Base-by-base conservation (phyloP, 2,113 vertebrate genomes). In the Trochalopteron elliotii region DNA sequence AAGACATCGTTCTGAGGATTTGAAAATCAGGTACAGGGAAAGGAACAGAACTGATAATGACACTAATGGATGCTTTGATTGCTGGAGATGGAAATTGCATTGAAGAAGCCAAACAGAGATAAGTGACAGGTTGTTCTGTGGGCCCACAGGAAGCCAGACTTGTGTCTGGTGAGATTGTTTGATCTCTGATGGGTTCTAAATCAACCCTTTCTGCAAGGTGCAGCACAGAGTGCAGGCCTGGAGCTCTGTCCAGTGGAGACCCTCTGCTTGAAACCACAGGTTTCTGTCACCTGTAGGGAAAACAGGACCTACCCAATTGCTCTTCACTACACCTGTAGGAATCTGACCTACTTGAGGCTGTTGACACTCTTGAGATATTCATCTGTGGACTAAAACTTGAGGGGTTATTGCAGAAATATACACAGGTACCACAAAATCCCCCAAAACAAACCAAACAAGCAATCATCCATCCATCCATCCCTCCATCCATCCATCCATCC, bases 51-150 rank as follows among this genome's bases (percentile, higher is more conserved):
- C 56, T 70, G 33, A 80, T 93, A 88, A 94, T 44, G 53, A 52
- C 79, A 83, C 50, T 90, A 95, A 92, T 55, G 50, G 55, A 9
- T 12, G 71, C 79, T 91, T 94, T 90, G 85, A 88, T 93, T 91
- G 45, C 88, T 76, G 92, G 42, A 52, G 75, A 57, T 45, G 50
- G 82, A 61, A 94, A 77, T 14, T 69, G 53, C 49, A 57, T 23
- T 53, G 24, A 10, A 40, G 59, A n/a, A 91, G 75, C 31, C 45
- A 76, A 82, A 31, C 10, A 83, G 47, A 87, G 31, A 19, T 61
- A 47, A 82, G 74, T 50, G 67, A 37, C 78, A 79, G 69, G 35
- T 52, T 92, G 78, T 71, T 93, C 27, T 15, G 42, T 17, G 25
- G 52, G 18, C 40, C 59, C 75, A 76, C 0, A 0, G 77, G 81